Evolutionary conservation across 2,113 vertebrate genomes (phyloP), one percentile per base, ranked within the genome.

Genomic region (Sitta europaea): DNA sequence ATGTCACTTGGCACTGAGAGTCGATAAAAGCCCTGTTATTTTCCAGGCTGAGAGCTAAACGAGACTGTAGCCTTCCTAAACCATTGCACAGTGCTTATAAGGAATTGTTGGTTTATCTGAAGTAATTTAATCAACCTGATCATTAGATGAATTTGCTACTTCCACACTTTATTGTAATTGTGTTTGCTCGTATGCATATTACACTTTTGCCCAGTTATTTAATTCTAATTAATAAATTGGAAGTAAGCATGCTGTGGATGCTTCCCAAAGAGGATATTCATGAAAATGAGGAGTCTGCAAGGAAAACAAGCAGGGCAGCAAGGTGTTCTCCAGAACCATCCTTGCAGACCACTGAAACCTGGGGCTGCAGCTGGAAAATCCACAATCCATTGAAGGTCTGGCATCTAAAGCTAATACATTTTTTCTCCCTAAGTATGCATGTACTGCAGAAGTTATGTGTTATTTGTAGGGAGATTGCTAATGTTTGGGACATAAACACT

Each of bases 1-100:
- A 95, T 95, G 73, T 86, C 92, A 91, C 83, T 97, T 96, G 96
- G 94, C 92, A 91, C 68, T 13, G 79, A 55, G 83, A 76, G 57
- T 17, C 40, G 35, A 87, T 94, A 94, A 94, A 94, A 97, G 53
- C 91, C 83, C 73, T 94, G 91, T 91, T 95, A 94, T 95, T 94
- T 96, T 95, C 63, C 73, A 93, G 88, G 18, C 88, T 94, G 80
- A 88, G 63, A 78, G 72, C 80, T 89, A 78, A 96, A 91, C 7
- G 45, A 89, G 73, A 59, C 65, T 81, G 68, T 79, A 91, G 76
- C 42, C 68, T 94, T 92, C 79, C 76, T 88, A 84, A 96, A 74
- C 80, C 61, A 61, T 89, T 84, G 29, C 76, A 86, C 15, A 87
- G 73, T 81, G 72, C 65, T 95, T 95, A 81, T 84, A 95, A 97